A percentile compares a stretch with the other conserved stretches of the same genome.
Evolutionary conservation across 2,888 invertebrate species (phyloP).

Genomic region (Autographa gamma): DNA sequence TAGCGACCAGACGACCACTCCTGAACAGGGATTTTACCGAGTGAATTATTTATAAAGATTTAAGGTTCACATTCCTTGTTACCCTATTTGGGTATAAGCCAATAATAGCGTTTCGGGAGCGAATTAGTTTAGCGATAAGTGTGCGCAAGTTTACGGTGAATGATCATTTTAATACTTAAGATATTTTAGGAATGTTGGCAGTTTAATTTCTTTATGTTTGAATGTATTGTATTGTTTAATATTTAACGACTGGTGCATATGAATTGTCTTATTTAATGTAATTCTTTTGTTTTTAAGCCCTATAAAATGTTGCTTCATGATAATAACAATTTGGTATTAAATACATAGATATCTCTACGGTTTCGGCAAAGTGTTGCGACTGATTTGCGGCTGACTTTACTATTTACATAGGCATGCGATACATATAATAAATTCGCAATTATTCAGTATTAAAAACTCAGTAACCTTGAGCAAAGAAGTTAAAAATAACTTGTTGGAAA

Average conservation of each 20-base stretch:
- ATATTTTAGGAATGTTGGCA: not conserved
- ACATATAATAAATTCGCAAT: not conserved
- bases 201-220: not conserved
- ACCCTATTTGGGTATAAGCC: conserved; percentile 31
- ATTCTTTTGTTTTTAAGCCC: too few relatives aligned
- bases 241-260: too few relatives aligned
- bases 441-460: not conserved
- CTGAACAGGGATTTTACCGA: conserved; percentile 45
- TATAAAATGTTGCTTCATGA: too few relatives aligned
- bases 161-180: not conserved
- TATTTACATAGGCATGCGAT: not conserved
- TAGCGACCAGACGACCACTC: conserved; percentile 38
- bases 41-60: conserved; percentile 47
- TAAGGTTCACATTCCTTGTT: conserved; percentile 37
- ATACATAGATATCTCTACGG: too few relatives aligned
- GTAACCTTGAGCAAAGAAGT: not conserved
- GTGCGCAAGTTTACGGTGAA: not conserved
- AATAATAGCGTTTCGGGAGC: conserved; percentile 37
- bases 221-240: not conserved
- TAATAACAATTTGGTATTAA: too few relatives aligned
- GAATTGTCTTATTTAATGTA: too few relatives aligned
- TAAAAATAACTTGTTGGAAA: not conserved
- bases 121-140: conserved; percentile 6
- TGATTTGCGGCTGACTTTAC: not conserved
- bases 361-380: too few relatives aligned